phyloP scores from a whole-genome alignment of 35 echinoderm and acorn worm species.

The Chiridota heheva region DNA sequence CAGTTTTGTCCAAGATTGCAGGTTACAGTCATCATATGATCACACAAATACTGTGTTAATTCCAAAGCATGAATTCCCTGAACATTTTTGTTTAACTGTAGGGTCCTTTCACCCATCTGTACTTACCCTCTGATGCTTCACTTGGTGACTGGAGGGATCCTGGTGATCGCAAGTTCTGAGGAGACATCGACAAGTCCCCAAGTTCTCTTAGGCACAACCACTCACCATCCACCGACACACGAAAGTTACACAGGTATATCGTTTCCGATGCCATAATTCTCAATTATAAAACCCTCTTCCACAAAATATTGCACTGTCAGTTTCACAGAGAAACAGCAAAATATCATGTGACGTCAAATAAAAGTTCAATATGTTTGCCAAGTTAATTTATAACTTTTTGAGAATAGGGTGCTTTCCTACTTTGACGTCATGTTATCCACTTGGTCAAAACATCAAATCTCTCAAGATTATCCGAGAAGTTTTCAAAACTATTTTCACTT shows the following conservation, averaged over 20 bases:
- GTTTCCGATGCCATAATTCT: constrained; percentile 80
- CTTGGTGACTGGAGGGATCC: constrained; percentile 3
- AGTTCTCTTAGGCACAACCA: constrained; percentile 94
- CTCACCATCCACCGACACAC: constrained; percentile 97
- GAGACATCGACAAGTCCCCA: constrained; percentile 67
- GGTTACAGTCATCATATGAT: background rate
- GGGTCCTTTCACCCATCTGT: background rate
- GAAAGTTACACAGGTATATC: constrained; percentile 97
- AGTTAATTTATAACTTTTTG: too few relatives aligned
- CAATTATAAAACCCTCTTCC: background rate
- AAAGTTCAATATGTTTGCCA: background rate
- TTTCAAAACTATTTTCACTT: too few relatives aligned
- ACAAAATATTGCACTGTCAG: background rate
- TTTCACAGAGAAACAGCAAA: background rate
- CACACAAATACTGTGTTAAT: background rate
- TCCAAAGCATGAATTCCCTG: background rate
- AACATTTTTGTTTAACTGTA: background rate
- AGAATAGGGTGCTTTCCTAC: too few relatives aligned
- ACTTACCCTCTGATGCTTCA: constrained; percentile 65
- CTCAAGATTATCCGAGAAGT: too few relatives aligned
- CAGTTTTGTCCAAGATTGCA: background rate
- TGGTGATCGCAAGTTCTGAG: constrained; percentile 38
- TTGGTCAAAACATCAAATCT: background rate
- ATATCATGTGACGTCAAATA: background rate
- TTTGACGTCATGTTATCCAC: constrained; percentile 1